phyloP scores from a whole-genome alignment of 2,888 invertebrate genomes.

The Ochropacha duplaris region DNA sequence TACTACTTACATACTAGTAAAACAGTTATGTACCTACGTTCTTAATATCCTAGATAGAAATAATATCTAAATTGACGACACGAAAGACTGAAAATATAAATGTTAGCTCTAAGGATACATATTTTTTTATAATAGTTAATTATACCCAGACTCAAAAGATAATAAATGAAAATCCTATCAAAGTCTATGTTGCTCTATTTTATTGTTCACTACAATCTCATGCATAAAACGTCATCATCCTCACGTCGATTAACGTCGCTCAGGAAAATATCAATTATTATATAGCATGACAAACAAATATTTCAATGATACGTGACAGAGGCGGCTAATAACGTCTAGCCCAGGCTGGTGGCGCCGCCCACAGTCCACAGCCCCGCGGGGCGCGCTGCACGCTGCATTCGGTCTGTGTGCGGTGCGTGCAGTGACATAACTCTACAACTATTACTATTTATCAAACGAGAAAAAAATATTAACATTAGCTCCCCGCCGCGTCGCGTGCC shows the following conservation, averaged over 20 bases:
- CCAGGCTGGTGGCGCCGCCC: constrained; percentile 44
- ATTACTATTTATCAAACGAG: constrained; percentile 74
- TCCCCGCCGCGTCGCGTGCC: constrained; percentile 77
- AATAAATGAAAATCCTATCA: no score
- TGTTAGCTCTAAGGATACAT: no score
- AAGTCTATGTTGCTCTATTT: neutral
- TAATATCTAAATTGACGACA: no score
- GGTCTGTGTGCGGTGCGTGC: constrained; percentile 30
- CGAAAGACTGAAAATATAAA: no score
- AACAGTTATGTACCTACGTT: no score
- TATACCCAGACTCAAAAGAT: no score
- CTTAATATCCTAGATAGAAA: no score
- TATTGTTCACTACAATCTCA: neutral
- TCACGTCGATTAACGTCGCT: constrained; percentile 30
- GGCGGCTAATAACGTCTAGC: constrained; percentile 57
- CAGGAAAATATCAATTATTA: constrained; percentile 57
- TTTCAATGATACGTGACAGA: constrained; percentile 63
- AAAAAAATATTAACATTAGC: constrained; percentile 60
- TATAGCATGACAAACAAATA: constrained; percentile 73
- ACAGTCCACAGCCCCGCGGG: constrained; percentile 54
- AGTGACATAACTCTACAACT: constrained; percentile 69
- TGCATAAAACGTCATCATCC: constrained; percentile 8
- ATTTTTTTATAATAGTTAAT: no score
- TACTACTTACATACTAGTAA: no score
- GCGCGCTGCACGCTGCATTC: constrained; percentile 28